Evolutionary conservation across 2,888 invertebrate genomes (phyloP).

Genomic region (Horisme vitalbata): DNA sequence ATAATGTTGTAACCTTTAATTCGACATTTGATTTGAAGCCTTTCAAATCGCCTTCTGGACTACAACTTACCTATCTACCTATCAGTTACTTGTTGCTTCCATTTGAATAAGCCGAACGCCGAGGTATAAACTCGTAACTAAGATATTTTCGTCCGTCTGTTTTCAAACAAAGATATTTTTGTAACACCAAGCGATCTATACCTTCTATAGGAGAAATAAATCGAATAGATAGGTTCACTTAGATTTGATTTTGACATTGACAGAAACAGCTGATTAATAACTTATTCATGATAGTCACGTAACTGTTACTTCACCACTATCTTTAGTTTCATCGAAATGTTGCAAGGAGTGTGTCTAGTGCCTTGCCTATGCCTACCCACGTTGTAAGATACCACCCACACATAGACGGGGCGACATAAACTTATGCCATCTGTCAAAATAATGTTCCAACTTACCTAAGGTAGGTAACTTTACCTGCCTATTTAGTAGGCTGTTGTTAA

Average conservation of each 20-base stretch:
- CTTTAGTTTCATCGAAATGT: constrained; percentile 20
- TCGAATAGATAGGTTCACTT: too few relatives aligned
- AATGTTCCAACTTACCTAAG: constrained; percentile 12
- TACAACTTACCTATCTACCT: too few relatives aligned
- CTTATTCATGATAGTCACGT: constrained; percentile 17
- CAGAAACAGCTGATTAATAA: constrained; percentile 27
- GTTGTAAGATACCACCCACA: constrained; percentile 26
- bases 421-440: constrained; percentile 25
- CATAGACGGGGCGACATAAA: constrained; percentile 19
- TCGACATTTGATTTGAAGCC: constrained; percentile 67
- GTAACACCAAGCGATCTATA: too few relatives aligned
- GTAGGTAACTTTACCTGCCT: neutral
- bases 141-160: constrained; percentile 49
- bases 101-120: constrained; percentile 38
- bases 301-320: constrained; percentile 14
- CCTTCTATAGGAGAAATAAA: too few relatives aligned
- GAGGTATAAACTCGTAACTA: constrained; percentile 33
- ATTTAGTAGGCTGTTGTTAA: constrained; percentile 2
- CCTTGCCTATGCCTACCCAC: too few relatives aligned
- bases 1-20: constrained; percentile 72
- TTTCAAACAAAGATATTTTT: constrained; percentile 50
- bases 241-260: constrained; percentile 41
- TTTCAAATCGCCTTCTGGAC: constrained; percentile 50
- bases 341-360: too few relatives aligned
- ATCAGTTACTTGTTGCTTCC: constrained; percentile 59